phyloP scores from a whole-genome alignment of 2,888 invertebrate genomes.

The Ptychoptera contaminata region DNA sequence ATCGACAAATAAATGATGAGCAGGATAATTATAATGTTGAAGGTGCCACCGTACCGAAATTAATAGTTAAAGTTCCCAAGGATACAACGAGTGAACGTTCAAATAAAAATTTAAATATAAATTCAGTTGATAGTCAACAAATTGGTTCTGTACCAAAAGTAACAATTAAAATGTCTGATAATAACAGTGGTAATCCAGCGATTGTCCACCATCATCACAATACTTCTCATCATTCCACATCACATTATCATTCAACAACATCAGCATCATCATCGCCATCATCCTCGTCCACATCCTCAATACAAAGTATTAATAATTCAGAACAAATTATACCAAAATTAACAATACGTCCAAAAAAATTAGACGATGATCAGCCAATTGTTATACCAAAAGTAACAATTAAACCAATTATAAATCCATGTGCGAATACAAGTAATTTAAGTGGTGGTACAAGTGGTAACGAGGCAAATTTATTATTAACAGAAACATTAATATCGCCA shows the following conservation, averaged over 20 bases:
- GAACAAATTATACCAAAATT: conserved; percentile 14
- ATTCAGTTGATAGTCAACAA: conserved; percentile 13
- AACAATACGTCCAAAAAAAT: conserved; percentile 13
- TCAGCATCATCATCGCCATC: conserved; percentile 4
- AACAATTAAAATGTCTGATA: conserved; percentile 6
- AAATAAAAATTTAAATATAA: conserved; percentile 16
- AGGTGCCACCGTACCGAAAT: conserved; percentile 5
- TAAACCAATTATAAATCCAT: conserved; percentile 29
- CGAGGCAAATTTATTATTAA: background rate
- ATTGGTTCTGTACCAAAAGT: conserved; percentile 8
- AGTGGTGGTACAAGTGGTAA: conserved; percentile 11
- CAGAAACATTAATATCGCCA: conserved; percentile 13
- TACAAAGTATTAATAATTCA: background rate
- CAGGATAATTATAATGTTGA: background rate
- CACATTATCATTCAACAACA: background rate
- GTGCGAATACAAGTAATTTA: conserved; percentile 11
- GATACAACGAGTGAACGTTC: conserved; percentile 19
- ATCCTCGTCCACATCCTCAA: background rate
- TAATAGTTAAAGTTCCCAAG: conserved; percentile 30
- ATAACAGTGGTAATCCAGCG: background rate
- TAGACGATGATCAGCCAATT: conserved; percentile 1
- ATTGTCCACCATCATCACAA: background rate
- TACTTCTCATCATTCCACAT: no score
- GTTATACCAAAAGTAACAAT: conserved; percentile 29
- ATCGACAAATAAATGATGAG: conserved; percentile 6